These are phyloP conservation scores for Bettongia penicillata DNA, from an alignment of 2,113 vertebrate genomes.

Conservation along the genomic window DNA sequence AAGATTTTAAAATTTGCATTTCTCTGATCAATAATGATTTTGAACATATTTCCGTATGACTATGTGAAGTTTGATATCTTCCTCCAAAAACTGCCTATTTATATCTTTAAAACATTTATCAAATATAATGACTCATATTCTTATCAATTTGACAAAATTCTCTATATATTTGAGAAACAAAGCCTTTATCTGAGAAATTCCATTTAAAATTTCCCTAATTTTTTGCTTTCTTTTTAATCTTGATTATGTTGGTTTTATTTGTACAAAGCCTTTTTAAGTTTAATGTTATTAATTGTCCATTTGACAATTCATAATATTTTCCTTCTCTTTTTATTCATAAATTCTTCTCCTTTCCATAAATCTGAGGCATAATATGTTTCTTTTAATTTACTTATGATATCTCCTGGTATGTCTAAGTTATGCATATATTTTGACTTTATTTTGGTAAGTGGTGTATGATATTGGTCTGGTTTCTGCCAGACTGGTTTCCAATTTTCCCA, in stretches of 20 bases:
- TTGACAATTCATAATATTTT: neutral
- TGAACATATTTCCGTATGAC: no score
- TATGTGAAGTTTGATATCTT: neutral
- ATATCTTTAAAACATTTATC: neutral
- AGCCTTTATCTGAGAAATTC: no score
- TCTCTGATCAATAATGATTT: no score
- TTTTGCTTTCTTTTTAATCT: neutral
- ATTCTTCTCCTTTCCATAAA: neutral
- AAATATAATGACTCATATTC: no score
- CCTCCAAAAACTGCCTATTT: neutral
- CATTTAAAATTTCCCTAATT: no score
- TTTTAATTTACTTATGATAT: neutral
- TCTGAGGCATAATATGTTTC: neutral
- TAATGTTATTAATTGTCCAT: neutral
- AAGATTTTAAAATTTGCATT: no score
- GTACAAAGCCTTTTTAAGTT: neutral
- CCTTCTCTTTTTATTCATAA: no score
- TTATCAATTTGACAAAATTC: neutral
- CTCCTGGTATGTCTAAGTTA: neutral
- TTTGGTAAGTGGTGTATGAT: neutral
- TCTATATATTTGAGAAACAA: neutral
- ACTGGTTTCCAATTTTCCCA: neutral
- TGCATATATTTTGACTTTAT: neutral
- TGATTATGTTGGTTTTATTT: neutral
- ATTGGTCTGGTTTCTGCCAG: neutral